Evolutionary conservation across 2,888 invertebrate species (phyloP).

Genomic region (Serrognathus titanus): DNA sequence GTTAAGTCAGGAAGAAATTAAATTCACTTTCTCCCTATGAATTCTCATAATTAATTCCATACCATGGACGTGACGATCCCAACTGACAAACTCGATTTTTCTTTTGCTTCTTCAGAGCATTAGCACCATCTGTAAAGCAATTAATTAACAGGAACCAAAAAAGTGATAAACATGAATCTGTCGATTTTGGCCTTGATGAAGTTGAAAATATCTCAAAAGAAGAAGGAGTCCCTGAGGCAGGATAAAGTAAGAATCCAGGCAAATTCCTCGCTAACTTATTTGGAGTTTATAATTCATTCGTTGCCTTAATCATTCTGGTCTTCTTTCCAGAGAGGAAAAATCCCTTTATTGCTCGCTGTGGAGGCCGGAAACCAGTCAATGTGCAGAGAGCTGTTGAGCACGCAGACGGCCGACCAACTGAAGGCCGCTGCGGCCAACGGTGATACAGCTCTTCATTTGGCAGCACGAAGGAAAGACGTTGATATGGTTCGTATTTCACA

Average conservation of each 20-base stretch:
- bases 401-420: constrained; percentile 84
- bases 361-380: constrained; percentile 95
- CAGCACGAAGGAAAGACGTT: constrained; percentile 86
- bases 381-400: constrained; percentile 86
- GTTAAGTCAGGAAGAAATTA: no score
- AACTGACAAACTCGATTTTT: neutral
- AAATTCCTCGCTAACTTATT: neutral
- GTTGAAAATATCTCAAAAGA: constrained; percentile 8
- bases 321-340: constrained; percentile 78
- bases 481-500: constrained; percentile 66
- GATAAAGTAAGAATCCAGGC: neutral
- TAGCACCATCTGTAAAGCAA: neutral
- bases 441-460: constrained; percentile 92
- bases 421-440: constrained; percentile 80
- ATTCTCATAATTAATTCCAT: neutral
- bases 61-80: neutral
- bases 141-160: neutral
- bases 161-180: constrained; percentile 8
- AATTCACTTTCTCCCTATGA: no score
- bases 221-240: constrained; percentile 4
- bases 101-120: neutral
- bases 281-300: neutral
- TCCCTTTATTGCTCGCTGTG: constrained; percentile 89
- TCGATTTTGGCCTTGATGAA: constrained; percentile 13
- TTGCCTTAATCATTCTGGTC: constrained; percentile 7